Evolutionary conservation across 2,888 invertebrate species (phyloP).

Genomic region (Esperia sulphurella): DNA sequence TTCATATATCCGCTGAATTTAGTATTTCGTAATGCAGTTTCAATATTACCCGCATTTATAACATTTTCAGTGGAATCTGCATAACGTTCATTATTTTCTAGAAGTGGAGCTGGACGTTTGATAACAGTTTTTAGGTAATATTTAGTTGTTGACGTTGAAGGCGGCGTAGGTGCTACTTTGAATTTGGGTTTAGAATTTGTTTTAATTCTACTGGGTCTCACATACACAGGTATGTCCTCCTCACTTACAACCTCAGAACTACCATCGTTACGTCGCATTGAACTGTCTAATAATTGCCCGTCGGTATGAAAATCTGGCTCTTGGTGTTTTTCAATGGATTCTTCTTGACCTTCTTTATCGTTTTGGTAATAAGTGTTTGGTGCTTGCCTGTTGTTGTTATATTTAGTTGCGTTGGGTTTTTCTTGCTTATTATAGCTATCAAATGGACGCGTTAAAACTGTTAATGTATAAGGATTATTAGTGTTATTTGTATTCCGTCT

Average conservation of each 20-base stretch:
- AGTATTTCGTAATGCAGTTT: conserved; percentile 35
- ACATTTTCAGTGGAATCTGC: conserved; percentile 44
- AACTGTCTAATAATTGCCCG: conserved; percentile 28
- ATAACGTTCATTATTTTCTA: conserved; percentile 26
- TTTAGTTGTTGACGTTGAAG: conserved; percentile 38
- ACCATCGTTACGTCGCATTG: conserved; percentile 40
- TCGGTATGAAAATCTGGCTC: conserved; percentile 20
- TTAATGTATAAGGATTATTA: conserved; percentile 67
- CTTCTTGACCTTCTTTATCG: conserved; percentile 35
- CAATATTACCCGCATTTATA: conserved; percentile 39
- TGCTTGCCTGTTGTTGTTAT: conserved; percentile 15
- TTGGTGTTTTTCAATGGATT: conserved; percentile 24
- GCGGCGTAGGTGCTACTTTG: conserved; percentile 22
- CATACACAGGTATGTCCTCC: conserved; percentile 40
- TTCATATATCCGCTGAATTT: conserved; percentile 17
- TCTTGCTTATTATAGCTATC: conserved; percentile 40
- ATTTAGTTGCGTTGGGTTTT: conserved; percentile 16
- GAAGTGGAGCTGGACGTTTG: conserved; percentile 50
- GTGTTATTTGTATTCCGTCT: conserved; percentile 59
- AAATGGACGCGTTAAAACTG: conserved; percentile 58
- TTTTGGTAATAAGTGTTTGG: conserved; percentile 35
- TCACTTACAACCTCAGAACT: conserved; percentile 28
- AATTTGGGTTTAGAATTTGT: conserved; percentile 28
- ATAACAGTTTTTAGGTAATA: conserved; percentile 56
- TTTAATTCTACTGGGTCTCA: conserved; percentile 28